Base-by-base conservation (phyloP, 2,888 invertebrate genomes). In the Amaurobius ferox region DNA sequence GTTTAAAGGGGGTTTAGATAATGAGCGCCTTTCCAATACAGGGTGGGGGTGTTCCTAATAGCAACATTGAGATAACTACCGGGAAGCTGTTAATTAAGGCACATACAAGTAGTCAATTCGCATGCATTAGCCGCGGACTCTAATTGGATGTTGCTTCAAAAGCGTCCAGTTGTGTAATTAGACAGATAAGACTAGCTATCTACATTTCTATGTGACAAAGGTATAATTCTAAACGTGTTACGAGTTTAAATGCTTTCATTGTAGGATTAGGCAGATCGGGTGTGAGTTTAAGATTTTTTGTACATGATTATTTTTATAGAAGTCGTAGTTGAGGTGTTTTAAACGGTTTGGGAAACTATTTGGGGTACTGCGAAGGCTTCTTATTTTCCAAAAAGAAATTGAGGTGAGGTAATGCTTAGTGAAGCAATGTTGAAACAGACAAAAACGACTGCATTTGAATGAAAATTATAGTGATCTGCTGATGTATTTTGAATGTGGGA, bases 21-120 rank as follows among this genome's bases (percentile, higher is more conserved):
- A 80, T 73, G 79, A 80, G 66, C 48, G 9, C 11, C 35, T 2
- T 61, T 55, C 64, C 79, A 16, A 23, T 26, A 26, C 40, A n/a
- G 68, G 68, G 68, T 11, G 68, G 28, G 39, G 40, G 68, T 28
- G 66, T 16, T 29, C 39, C 6, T 6, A 55, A 23, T 23, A 35
- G n/a, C 32, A 35, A 19, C 30, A 19, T 66, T 30, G 26, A 28
- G 81, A 83, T 83, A 83, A 83, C 81, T 83, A 83, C 76, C 81
- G 35, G 70, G 81, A 76, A 71, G 35, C 81, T 64, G 81, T 83
- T 83, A 83, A 83, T 83, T 83, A 76, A 19, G 28, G 76, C 70
- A 71, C 64, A 64, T 73, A 73, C 73, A 72, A 79, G 79, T 79
- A 73, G 73, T 68, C 74, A 81, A 81, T 74, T 70, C 68, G 35